Evolutionary conservation across 1,140 invertebrate species (phyloP).

Genomic region (Aphaenogaster floridana): DNA sequence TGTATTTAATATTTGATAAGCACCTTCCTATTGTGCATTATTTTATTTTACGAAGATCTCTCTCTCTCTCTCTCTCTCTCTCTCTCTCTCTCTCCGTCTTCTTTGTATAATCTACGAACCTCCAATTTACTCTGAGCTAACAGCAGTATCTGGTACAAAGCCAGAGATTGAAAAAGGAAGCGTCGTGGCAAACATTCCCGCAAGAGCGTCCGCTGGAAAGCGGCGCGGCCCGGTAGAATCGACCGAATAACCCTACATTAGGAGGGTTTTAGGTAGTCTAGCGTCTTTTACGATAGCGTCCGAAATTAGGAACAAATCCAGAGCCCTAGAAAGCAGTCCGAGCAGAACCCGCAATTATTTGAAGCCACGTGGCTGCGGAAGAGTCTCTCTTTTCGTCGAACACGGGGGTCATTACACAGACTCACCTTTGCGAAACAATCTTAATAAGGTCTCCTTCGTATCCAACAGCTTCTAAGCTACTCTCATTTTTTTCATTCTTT

Average conservation of each 20-base stretch:
- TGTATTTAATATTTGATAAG: not conserved
- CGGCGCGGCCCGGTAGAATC: not conserved
- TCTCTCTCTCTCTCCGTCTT: not conserved
- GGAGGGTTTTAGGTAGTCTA: not conserved
- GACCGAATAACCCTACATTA: slow-evolving; percentile 51
- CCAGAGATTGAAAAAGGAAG: not conserved
- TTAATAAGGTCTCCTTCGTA: not conserved
- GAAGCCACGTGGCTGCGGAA: slow-evolving; percentile 23
- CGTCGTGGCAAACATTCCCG: not conserved
- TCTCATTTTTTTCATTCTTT: not conserved
- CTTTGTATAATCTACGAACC: slow-evolving; percentile 15
- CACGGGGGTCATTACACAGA: not conserved
- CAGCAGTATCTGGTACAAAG: slow-evolving; percentile 5
- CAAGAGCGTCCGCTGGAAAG: slow-evolving; percentile 32
- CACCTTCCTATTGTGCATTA: not conserved
- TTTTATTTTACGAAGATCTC: slow-evolving; percentile 18
- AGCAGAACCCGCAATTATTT: slow-evolving; percentile 58
- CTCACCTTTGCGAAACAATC: not conserved
- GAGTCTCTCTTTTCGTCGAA: slow-evolving; percentile 1
- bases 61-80: not conserved
- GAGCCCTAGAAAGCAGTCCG: not conserved
- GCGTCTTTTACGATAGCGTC: not conserved
- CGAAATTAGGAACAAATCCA: slow-evolving; percentile 48
- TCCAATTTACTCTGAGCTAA: slow-evolving; percentile 20
- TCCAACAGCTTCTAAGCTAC: not conserved